Evolutionary conservation across 2,113 vertebrate species (phyloP).

Genomic region (Laticauda colubrina): DNA sequence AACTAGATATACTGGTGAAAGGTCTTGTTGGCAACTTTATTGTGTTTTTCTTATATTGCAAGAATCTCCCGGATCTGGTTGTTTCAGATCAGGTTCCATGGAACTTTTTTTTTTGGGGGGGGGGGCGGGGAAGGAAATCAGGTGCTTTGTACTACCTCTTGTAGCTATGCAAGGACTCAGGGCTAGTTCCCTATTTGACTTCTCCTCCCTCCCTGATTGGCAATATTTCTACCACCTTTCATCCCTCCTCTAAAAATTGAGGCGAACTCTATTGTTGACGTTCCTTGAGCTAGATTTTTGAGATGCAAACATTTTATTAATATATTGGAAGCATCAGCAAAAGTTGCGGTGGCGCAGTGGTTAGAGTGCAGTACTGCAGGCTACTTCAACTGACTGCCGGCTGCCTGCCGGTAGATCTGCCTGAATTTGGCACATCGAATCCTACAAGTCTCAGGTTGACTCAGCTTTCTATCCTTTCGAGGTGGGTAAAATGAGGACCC

Average conservation of each 20-base stretch:
- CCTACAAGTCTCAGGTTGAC: no score
- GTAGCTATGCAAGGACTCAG: not conserved
- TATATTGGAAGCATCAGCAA: not conserved
- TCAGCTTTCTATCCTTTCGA: no score
- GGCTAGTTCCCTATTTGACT: not conserved
- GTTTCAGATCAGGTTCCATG: not conserved
- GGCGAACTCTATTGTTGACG: not conserved
- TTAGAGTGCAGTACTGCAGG: no score
- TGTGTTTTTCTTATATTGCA: not conserved
- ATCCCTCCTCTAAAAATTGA: not conserved
- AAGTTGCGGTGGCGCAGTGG: no score
- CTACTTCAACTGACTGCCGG: no score
- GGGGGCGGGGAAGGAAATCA: not conserved
- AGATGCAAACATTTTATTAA: not conserved
- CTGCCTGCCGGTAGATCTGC: no score
- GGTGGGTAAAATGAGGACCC: no score
- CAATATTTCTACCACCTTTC: not conserved
- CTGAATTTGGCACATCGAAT: no score
- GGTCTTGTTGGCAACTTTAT: not conserved
- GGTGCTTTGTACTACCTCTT: not conserved
- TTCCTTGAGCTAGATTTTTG: not conserved
- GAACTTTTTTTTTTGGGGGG: not conserved
- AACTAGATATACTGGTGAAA: not conserved
- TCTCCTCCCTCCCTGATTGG: not conserved
- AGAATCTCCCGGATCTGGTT: not conserved